Evolutionary conservation across 1,140 invertebrate species (phyloP).

Genomic region (Neotoxoptera formosana): DNA sequence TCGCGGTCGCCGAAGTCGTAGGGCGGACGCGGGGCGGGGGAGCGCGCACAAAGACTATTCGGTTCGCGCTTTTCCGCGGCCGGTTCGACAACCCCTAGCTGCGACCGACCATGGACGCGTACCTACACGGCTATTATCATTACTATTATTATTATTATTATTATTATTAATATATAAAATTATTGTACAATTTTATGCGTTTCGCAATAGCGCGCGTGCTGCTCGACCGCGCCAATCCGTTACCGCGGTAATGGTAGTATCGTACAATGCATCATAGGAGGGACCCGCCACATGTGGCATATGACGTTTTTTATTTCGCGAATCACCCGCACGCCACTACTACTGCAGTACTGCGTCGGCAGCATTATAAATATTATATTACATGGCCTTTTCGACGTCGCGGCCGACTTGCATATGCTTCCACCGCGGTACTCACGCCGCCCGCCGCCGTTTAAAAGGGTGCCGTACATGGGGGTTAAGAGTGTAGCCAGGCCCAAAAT

Average conservation of each 20-base stretch:
- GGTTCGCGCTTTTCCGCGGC: slow-evolving; percentile 28
- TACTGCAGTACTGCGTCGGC: too few relatives aligned
- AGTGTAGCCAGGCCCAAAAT: not conserved
- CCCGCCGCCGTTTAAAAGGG: not conserved
- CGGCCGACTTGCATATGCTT: not conserved
- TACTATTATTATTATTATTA: not conserved
- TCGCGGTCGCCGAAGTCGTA: not conserved
- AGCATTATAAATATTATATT: not conserved
- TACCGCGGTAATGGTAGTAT: not conserved
- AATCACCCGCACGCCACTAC: not conserved
- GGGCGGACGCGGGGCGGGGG: not conserved
- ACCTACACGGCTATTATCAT: not conserved
- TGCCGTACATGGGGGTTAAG: not conserved
- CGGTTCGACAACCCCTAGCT: slow-evolving; percentile 31
- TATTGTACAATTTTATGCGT: not conserved
- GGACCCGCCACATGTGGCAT: not conserved
- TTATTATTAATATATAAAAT: not conserved
- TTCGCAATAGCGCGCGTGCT: slow-evolving; percentile 9
- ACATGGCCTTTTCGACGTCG: not conserved
- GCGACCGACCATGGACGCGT: not conserved
- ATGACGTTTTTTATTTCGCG: not conserved
- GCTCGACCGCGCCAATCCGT: slow-evolving; percentile 16
- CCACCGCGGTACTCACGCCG: too few relatives aligned
- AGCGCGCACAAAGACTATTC: not conserved
- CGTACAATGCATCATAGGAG: not conserved